A percentile compares a stretch with the other conserved stretches of the same genome.
These are phyloP conservation scores for Neocrepidodera transversa DNA, from an alignment of 2,888 invertebrate genomes.

Conservation along the genomic window DNA sequence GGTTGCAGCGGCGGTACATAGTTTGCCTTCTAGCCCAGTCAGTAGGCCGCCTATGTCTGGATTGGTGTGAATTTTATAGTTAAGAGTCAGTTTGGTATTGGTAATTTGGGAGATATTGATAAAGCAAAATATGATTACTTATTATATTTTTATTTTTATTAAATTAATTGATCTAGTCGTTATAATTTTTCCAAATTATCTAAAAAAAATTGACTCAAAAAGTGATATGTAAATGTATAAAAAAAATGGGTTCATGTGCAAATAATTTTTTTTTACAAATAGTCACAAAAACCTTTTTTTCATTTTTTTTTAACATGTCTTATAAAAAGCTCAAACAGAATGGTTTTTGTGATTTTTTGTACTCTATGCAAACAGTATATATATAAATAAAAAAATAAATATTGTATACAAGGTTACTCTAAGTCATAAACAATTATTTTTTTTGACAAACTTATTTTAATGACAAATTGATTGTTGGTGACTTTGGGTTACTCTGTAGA, in stretches of 20 bases:
- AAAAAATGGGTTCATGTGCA: slow-evolving; percentile 42
- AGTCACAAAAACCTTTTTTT: slow-evolving; percentile 3
- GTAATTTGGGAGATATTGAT: slow-evolving; percentile 9
- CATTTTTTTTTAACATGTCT: not conserved
- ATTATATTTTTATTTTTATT: too few species aligned
- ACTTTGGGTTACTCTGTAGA: slow-evolving; percentile 25
- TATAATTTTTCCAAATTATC: not conserved
- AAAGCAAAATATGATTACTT: not conserved
- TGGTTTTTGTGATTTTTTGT: slow-evolving; percentile 20
- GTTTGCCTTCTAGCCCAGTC: slow-evolving; percentile 70
- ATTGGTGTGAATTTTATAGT: slow-evolving; percentile 61
- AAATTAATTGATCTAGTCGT: not conserved
- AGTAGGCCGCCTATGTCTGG: slow-evolving; percentile 73
- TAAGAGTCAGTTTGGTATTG: not conserved
- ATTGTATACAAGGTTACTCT: too few species aligned
- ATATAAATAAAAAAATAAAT: slow-evolving; percentile 26
- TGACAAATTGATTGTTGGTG: too few species aligned
- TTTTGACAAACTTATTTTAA: too few species aligned
- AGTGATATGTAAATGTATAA: slow-evolving; percentile 24
- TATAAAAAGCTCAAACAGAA: slow-evolving; percentile 6
- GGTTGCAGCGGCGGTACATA: slow-evolving; percentile 60
- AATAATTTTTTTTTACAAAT: slow-evolving; percentile 22
- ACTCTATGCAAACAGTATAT: slow-evolving; percentile 23
- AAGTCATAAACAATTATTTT: too few species aligned
- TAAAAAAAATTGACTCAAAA: not conserved